phyloP scores from a whole-genome alignment of 2,888 invertebrate species.

The Bellardia pandia region DNA sequence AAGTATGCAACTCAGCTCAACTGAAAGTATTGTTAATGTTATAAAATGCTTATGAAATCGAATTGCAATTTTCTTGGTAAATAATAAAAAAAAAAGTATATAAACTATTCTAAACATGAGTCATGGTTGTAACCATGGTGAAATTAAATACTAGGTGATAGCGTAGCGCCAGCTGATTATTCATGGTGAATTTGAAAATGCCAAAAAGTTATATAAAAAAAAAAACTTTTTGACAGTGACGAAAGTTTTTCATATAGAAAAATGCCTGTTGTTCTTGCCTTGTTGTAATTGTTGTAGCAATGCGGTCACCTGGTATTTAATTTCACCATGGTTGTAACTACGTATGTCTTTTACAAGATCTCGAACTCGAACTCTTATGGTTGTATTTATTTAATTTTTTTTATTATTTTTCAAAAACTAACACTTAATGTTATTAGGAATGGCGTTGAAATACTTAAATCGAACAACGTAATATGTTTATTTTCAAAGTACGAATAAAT shows the following conservation, averaged over 20 bases:
- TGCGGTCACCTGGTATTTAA: too few species aligned
- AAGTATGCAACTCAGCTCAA: background rate
- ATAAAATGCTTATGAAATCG: background rate
- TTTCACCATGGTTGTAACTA: conserved; percentile 14
- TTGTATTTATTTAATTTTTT: conserved; percentile 7
- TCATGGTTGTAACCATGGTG: conserved; percentile 27
- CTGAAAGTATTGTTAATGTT: conserved; percentile 8
- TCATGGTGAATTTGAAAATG: too few species aligned
- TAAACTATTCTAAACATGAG: background rate
- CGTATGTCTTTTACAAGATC: background rate
- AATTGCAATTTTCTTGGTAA: conserved; percentile 43
- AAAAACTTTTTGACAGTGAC: too few species aligned
- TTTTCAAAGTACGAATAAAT: background rate
- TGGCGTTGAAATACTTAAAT: conserved; percentile 51
- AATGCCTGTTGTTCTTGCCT: too few species aligned
- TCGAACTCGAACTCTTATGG: background rate
- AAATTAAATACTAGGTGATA: too few species aligned
- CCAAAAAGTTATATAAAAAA: too few species aligned
- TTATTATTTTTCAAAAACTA: background rate
- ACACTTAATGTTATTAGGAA: background rate
- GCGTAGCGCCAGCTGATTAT: too few species aligned
- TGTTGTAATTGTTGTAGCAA: too few species aligned
- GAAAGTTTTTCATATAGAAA: too few species aligned
- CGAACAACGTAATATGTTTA: conserved; percentile 19
- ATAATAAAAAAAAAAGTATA: background rate